phyloP scores from a whole-genome alignment of 1,140 invertebrate species.

The Drosophila orosa region DNA sequence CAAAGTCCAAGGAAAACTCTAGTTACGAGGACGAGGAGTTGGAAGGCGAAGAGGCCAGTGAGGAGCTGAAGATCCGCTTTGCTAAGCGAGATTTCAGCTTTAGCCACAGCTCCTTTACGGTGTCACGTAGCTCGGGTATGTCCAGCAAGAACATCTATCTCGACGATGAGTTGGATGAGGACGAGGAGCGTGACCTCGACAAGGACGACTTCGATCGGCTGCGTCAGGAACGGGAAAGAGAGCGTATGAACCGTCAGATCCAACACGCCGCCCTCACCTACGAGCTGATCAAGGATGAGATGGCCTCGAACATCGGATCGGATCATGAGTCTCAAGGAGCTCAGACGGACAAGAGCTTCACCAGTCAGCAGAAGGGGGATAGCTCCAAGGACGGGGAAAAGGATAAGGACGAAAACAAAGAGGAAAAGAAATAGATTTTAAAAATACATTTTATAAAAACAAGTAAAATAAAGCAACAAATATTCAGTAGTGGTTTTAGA shows the following conservation, averaged over 20 bases:
- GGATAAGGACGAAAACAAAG: neutral
- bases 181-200: neutral
- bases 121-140: neutral
- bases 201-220: constrained; percentile 65
- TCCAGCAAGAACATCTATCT: neutral
- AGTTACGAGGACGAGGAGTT: neutral
- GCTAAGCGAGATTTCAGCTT: constrained; percentile 31
- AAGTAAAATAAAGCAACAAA: neutral
- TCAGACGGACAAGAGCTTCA: constrained; percentile 27
- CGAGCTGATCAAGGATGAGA: constrained; percentile 62
- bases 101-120: constrained; percentile 45
- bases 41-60: constrained; percentile 11
- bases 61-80: constrained; percentile 56
- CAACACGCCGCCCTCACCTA: constrained; percentile 58
- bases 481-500: too few species aligned
- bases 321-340: neutral
- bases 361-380: neutral
- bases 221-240: constrained; percentile 46
- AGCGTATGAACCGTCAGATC: constrained; percentile 53
- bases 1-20: constrained; percentile 6
- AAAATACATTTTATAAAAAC: neutral
- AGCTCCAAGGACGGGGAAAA: neutral
- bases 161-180: constrained; percentile 11
- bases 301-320: constrained; percentile 6
- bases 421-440: neutral